Conservation (phyloP, 2,113 vertebrate species). For the Syngnathus typhle region DNA sequence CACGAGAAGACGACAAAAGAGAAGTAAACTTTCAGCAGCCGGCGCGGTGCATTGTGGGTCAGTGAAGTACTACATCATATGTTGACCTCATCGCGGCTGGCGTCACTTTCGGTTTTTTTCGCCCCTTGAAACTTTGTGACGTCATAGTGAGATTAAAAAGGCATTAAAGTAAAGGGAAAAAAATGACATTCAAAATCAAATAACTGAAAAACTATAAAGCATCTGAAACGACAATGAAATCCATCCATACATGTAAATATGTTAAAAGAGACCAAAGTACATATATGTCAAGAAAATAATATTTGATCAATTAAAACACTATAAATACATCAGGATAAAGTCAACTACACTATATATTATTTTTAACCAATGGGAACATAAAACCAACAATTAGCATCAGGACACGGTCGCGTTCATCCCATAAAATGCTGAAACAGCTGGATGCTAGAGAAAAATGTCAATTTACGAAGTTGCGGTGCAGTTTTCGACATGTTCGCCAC, state of each 20-base stretch:
- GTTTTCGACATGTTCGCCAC: slow-evolving; percentile 33
- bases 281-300: background rate
- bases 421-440: slow-evolving; percentile 17
- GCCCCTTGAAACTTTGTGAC: no score
- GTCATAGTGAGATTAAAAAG: no score
- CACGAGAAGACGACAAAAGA: background rate
- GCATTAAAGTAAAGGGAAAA: no score
- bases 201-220: no score
- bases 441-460: slow-evolving; percentile 5
- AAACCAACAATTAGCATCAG: no score
- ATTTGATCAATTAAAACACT: background rate
- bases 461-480: slow-evolving; percentile 35
- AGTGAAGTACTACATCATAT: no score
- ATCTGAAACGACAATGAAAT: background rate
- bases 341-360: no score
- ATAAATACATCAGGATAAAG: no score
- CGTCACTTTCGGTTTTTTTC: no score
- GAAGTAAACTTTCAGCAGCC: background rate
- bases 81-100: background rate
- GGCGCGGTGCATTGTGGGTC: slow-evolving; percentile 2
- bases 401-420: slow-evolving; percentile 22
- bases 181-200: no score
- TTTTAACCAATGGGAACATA: no score
- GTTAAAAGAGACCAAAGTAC: background rate
- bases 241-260: no score